Conservation (phyloP, 2,797 vertebrate species). For the Pogoniulus pusillus region DNA sequence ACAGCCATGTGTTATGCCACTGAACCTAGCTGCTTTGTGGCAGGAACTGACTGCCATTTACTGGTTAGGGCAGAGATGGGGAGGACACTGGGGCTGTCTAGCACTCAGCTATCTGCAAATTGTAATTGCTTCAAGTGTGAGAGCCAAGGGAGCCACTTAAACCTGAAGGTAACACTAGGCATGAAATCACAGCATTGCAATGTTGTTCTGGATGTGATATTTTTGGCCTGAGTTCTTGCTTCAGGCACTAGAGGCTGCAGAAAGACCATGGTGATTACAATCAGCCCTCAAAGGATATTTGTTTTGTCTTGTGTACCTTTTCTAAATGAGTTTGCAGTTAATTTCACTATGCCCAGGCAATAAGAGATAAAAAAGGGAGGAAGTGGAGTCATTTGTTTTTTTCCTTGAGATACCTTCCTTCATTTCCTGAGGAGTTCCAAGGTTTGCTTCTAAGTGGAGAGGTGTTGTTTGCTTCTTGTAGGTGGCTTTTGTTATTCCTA, state of each 20-base stretch:
- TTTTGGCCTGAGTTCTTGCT: slow-evolving; percentile 31
- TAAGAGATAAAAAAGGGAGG: background rate
- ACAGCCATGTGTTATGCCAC: background rate
- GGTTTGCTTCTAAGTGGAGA: background rate
- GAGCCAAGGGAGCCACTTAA: slow-evolving; percentile 55
- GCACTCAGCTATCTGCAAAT: slow-evolving; percentile 38
- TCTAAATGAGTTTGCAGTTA: background rate
- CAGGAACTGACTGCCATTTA: slow-evolving; percentile 25
- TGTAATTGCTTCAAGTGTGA: slow-evolving; percentile 20
- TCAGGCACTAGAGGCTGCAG: background rate
- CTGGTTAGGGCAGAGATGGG: background rate
- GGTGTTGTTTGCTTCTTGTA: background rate
- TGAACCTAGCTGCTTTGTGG: background rate
- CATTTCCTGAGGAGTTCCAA: background rate
- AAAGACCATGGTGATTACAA: background rate
- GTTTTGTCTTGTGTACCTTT: background rate
- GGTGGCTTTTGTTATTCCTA: background rate
- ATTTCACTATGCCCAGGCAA: background rate
- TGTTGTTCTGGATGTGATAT: slow-evolving; percentile 32
- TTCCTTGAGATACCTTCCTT: background rate
- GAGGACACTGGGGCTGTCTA: slow-evolving; percentile 3
- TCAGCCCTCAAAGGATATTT: background rate
- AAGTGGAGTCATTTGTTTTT: background rate
- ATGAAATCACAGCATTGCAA: slow-evolving; percentile 34
- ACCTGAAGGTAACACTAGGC: slow-evolving; percentile 30